Base-by-base conservation (phyloP, 2,113 vertebrate species). In the Pimephales promelas region DNA sequence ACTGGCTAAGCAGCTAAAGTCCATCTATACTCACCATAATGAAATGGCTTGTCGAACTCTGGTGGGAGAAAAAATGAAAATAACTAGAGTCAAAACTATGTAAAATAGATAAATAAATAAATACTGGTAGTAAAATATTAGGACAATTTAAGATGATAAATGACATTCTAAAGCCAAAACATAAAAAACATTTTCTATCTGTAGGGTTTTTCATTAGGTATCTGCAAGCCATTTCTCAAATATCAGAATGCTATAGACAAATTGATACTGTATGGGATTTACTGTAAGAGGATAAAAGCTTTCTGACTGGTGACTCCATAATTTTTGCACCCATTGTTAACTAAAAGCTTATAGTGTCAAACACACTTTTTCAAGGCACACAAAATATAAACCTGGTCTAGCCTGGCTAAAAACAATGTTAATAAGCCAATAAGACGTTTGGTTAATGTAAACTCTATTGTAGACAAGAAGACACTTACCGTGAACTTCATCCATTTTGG, bases 31-130 rank as follows among this genome's bases (percentile, higher is more conserved):
- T 94, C 90, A 95, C 94, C 94, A 16, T 95, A 95, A 49, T 93
- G 49, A 91, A 95, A 95, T 45, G 88, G 89, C 54, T 88, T 92
- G 92, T 94, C 92, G 36, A 85, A 80, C 85, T 93, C 94, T 93
- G 90, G 13, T 83, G 54, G 9, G 56, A 88, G 43, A 86, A 90
- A 81, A 81, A 89, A 79, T 88, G 49, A 57, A 89, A 64, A 83
- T 86, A 82, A 43, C 57, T 61, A 66, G n/a, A 59, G 16, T 56
- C 84, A 89, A 72, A 64, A 40, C 57, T 66, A 5, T 2, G 18
- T 47, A 24, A 3, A 24, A 11, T n/a, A n/a, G n/a, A n/a, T n/a
- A n/a, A n/a, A n/a, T n/a, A 72, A 40, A 40, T 10, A 0, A 76
- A 56, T 45, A 52, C 13, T 49, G 7, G 14, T 28, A 74, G 16